These are phyloP conservation scores for Solea senegalensis DNA, from an alignment of 2,113 vertebrate species.

Conservation along the genomic window DNA sequence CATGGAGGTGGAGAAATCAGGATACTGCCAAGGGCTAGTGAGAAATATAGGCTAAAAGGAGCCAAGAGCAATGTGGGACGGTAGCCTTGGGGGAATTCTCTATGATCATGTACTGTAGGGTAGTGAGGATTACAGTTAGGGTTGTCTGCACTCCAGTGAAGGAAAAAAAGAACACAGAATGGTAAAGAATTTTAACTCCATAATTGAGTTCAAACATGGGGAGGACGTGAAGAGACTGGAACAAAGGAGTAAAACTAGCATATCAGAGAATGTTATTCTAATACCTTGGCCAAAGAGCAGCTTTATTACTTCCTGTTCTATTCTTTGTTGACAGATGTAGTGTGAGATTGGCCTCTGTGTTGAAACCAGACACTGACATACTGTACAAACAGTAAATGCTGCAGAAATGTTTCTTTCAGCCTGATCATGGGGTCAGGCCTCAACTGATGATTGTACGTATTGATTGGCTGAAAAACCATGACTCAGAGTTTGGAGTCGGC, in stretches of 20 bases:
- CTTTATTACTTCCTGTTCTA: slow-evolving; percentile 20
- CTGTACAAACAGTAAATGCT: slow-evolving; percentile 25
- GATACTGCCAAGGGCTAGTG: slow-evolving; percentile 52
- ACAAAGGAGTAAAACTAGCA: too few species aligned
- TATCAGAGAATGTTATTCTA: too few species aligned
- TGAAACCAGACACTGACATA: slow-evolving; percentile 56
- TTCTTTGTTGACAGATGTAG: slow-evolving; percentile 27
- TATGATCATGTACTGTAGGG: slow-evolving; percentile 24
- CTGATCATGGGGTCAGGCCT: slow-evolving; percentile 65
- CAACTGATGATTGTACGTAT: slow-evolving; percentile 59
- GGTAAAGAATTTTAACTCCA: too few species aligned
- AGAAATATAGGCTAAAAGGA: slow-evolving; percentile 57
- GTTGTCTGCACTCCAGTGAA: slow-evolving; percentile 10
- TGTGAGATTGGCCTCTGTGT: slow-evolving; percentile 13
- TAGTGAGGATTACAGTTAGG: slow-evolving; percentile 48
- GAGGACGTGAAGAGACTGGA: too few species aligned
- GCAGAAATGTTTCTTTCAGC: slow-evolving; percentile 46
- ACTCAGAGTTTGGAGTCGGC: slow-evolving; percentile 61
- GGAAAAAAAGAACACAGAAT: not conserved
- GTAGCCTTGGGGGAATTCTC: slow-evolving; percentile 53
- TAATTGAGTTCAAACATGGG: too few species aligned
- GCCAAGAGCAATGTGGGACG: slow-evolving; percentile 57
- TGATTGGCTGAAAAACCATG: slow-evolving; percentile 64
- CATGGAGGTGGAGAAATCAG: slow-evolving; percentile 55
- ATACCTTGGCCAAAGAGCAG: slow-evolving; percentile 16